Base-by-base conservation (phyloP, 1,140 invertebrate genomes). In the Pseudomyrmex concolor region DNA sequence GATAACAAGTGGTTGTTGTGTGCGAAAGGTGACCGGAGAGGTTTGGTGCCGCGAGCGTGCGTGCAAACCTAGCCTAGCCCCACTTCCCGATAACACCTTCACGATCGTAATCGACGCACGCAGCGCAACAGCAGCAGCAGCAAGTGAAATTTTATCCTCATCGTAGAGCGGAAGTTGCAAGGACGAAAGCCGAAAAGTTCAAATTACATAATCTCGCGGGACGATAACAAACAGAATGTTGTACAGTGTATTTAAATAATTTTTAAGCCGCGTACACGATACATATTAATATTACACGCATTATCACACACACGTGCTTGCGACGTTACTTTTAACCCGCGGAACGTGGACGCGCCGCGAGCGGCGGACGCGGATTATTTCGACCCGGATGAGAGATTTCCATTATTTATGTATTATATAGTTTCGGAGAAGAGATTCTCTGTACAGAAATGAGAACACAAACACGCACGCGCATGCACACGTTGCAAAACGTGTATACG, bases 1-100 rank as follows among this genome's bases (percentile, higher is more conserved):
- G 97, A 97, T 91, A 95, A 95, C 85, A 96, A 97, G 89, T 97
- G 97, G 95, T 92, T 97, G 73, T 92, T 97, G 25, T 97, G 97
- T 91, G 96, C 96, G 85, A 94, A 96, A 82, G 97, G 97, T 19
- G 96, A 96, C n/a, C 95, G 96, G 76, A 97, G 97, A 91, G 97
- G 97, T 74, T 94, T 97, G 13, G 97, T 97, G 25, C 97, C 96
- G 1, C 95, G 96, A 84, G 95, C 96, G 74, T 96, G 96, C 15
- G 96, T 97, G 13, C 95, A 91, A 86, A 94, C 93, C 89, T 94
- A 94, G 90, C 93, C 89, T 94, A 94, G 90, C 91, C 90, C 86
- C 76, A 59, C 22, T 60, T 59, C 12, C 12, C 43, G 19, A 70
- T 17, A 83, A 76, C 17, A 8, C 4, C 34, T 70, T 81, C n/a